Base-by-base conservation (phyloP, 2,888 invertebrate species). In the Nomada goodeniana region DNA sequence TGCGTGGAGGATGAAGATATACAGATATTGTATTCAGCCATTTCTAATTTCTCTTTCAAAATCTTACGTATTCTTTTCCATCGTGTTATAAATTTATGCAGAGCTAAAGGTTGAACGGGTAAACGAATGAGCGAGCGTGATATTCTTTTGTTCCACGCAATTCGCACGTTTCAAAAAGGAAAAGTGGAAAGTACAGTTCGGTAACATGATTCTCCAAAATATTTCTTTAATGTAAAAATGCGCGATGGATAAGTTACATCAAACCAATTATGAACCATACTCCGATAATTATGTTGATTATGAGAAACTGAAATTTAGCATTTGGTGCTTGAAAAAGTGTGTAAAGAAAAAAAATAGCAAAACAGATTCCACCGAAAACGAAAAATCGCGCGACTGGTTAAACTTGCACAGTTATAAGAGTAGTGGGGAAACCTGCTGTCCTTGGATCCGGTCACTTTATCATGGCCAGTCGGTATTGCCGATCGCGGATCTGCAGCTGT, bases 381-480 rank as follows among this genome's bases (percentile, higher is more conserved):
- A 52, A 57, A 57, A 26, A 57, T 63, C 23, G 29, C 9, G 36
- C 11, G 60, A 53, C 52, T 75, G 76, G 57, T 69, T 73, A 69
- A 26, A 67, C 29, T 72, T 44, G 42, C 18, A 26, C 23, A 50
- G 42, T 55, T 59, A 23, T 9, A 74, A 68, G 72, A 68, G 87
- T 89, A 84, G 90, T 90, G 92, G 93, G 92, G 89, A 91, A 91
- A 90, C 90, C 82, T 83, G 93, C 91, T 91, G 91, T 91, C 93
- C 92, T 89, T 93, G 93, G 85, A 78, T 86, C 61, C 75, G 83
- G 87, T 85, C 79, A 80, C 65, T 78, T 72, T 83, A 77, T 87
- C 79, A 84, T 20, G 86, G 73, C 85, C 90, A 91, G 91, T 92
- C 75, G 84, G 60, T 71, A 68, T 80, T 82, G 47, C 75, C 71